phyloP scores from a whole-genome alignment of 2,888 invertebrate genomes.

The Leucophora obtusa region DNA sequence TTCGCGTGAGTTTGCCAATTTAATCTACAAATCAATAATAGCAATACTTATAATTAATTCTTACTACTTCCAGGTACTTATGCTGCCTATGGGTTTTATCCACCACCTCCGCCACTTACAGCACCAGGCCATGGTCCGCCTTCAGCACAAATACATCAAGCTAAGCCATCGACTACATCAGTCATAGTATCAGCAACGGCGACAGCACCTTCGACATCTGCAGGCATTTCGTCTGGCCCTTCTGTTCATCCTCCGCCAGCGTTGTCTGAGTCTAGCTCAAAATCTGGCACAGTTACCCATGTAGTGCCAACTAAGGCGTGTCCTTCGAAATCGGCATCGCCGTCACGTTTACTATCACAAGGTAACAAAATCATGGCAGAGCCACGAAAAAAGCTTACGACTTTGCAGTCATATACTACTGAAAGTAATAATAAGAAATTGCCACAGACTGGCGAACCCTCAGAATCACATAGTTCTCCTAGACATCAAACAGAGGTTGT shows the following conservation, averaged over 20 bases:
- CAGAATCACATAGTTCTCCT: slow-evolving; percentile 72
- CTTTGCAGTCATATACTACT: slow-evolving; percentile 74
- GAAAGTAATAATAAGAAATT: slow-evolving; percentile 67
- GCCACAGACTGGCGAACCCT: slow-evolving; percentile 70
- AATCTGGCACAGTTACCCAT: slow-evolving; percentile 55
- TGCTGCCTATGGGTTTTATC: slow-evolving; percentile 75
- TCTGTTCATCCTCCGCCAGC: background rate
- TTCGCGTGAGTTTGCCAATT: slow-evolving; percentile 70
- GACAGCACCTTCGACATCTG: slow-evolving; percentile 65
- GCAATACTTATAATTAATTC: background rate
- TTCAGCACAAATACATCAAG: slow-evolving; percentile 44
- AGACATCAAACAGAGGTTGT: slow-evolving; percentile 65
- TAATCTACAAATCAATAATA: background rate
- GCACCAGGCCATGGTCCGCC: slow-evolving; percentile 67
- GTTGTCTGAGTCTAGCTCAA: slow-evolving; percentile 41
- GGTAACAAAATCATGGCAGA: slow-evolving; percentile 55
- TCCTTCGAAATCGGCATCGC: slow-evolving; percentile 68
- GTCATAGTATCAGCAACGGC: slow-evolving; percentile 71
- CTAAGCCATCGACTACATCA: slow-evolving; percentile 64
- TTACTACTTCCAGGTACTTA: slow-evolving; percentile 66
- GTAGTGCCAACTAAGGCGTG: slow-evolving; percentile 65
- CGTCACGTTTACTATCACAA: slow-evolving; percentile 48
- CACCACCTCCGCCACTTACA: slow-evolving; percentile 73
- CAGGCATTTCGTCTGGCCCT: slow-evolving; percentile 33
- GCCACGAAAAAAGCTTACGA: slow-evolving; percentile 74